phyloP scores from a whole-genome alignment of 1,140 invertebrate species.

The Aleiodes sp. region DNA sequence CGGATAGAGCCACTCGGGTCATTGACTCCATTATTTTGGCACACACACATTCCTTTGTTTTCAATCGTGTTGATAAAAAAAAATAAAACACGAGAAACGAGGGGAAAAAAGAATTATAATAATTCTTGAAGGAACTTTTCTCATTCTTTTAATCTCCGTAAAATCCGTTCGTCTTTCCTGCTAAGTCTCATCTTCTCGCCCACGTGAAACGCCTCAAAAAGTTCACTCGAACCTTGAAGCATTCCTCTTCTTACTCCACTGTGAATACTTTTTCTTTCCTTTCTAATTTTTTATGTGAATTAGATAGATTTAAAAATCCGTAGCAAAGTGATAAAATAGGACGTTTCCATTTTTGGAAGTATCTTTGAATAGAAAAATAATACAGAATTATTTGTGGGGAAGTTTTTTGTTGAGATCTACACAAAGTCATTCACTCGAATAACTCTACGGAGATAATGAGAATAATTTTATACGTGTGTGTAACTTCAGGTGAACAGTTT shows the following conservation, averaged over 20 bases:
- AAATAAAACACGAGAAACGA: not conserved
- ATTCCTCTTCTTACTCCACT: not conserved
- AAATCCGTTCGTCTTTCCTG: not conserved
- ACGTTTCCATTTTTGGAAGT: no score
- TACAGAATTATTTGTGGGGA: no score
- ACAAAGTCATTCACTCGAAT: no score
- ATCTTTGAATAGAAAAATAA: no score
- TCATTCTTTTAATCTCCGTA: conserved; percentile 1
- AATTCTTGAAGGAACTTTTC: not conserved
- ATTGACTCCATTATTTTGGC: conserved; percentile 32
- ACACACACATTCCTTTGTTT: conserved; percentile 23
- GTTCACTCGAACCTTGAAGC: conserved; percentile 2
- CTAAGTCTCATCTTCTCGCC: not conserved
- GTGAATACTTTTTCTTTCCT: conserved; percentile 2
- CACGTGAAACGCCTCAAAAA: not conserved
- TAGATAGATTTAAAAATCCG: not conserved
- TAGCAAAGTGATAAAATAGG: no score
- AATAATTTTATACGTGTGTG: no score
- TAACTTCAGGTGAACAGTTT: not conserved
- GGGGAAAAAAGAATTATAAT: not conserved
- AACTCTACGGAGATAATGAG: no score
- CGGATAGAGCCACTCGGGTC: conserved; percentile 29
- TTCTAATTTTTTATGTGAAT: no score
- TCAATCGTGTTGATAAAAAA: not conserved
- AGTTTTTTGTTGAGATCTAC: no score